phyloP scores from a whole-genome alignment of 1,140 invertebrate genomes.

The Panulirus ornatus region DNA sequence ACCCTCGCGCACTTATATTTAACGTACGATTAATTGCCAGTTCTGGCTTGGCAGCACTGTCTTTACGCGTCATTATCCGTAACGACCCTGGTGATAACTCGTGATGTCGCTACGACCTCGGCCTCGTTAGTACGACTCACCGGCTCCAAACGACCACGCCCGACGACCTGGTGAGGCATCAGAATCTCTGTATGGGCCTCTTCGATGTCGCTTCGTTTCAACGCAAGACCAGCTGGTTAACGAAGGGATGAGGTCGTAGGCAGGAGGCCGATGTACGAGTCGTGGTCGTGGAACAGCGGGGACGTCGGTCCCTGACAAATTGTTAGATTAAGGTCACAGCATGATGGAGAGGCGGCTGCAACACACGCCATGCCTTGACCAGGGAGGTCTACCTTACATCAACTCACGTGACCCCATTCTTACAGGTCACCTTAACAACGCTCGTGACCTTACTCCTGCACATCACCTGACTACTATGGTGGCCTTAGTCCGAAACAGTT shows the following conservation, averaged over 20 bases:
- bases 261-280: too few relatives aligned
- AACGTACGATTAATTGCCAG: slow-evolving; percentile 70
- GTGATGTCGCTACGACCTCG: slow-evolving; percentile 24
- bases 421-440: not conserved
- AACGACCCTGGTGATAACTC: slow-evolving; percentile 68
- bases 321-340: slow-evolving; percentile 3
- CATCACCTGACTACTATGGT: too few relatives aligned
- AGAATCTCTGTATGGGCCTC: not conserved
- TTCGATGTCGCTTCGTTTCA: not conserved
- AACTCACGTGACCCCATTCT: not conserved
- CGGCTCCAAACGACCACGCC: not conserved
- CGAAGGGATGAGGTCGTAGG: too few relatives aligned
- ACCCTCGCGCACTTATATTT: slow-evolving; percentile 69
- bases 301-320: slow-evolving; percentile 23
- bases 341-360: not conserved
- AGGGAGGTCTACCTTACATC: not conserved
- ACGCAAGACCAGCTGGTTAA: too few relatives aligned
- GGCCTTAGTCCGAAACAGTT: too few relatives aligned
- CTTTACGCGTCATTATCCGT: slow-evolving; percentile 70
- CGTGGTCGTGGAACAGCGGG: not conserved
- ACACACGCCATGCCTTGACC: not conserved
- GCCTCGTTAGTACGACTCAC: slow-evolving; percentile 14
- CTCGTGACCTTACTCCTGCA: too few relatives aligned
- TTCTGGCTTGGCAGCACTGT: slow-evolving; percentile 54
- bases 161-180: not conserved